Conservation (phyloP, 2,113 vertebrate species). For the Microcebus tavaratra region DNA sequence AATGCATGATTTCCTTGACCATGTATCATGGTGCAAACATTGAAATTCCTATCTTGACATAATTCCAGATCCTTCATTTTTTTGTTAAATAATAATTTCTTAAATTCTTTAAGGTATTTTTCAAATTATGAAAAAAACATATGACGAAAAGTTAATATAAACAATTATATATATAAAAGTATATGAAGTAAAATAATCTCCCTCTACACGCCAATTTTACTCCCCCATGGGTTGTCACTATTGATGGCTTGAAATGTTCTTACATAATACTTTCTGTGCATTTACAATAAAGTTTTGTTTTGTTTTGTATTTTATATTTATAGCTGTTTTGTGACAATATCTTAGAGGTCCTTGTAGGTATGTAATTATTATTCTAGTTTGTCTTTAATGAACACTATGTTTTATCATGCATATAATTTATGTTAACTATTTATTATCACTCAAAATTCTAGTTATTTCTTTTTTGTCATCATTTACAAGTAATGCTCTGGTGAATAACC, state of each 20-base stretch:
- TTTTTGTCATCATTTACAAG: neutral
- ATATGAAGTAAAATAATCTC: neutral
- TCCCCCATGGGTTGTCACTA: neutral
- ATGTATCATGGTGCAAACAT: neutral
- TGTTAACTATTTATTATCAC: neutral
- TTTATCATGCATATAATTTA: neutral
- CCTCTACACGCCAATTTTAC: neutral
- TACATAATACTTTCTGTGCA: neutral
- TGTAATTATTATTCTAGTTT: neutral
- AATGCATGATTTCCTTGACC: neutral
- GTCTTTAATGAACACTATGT: neutral
- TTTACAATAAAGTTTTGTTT: neutral
- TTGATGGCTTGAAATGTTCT: neutral
- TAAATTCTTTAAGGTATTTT: conserved; percentile 58
- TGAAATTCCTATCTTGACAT: conserved; percentile 12
- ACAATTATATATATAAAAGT: neutral
- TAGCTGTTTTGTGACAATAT: neutral
- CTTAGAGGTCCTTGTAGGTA: neutral
- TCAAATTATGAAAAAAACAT: neutral
- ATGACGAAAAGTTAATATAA: neutral
- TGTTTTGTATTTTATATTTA: neutral
- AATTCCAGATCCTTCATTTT: neutral
- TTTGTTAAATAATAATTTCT: conserved; percentile 22
- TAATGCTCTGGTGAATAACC: neutral
- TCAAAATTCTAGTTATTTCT: neutral